Conservation (phyloP, 2,888 invertebrate genomes). For the Chrysodeixis includens region DNA sequence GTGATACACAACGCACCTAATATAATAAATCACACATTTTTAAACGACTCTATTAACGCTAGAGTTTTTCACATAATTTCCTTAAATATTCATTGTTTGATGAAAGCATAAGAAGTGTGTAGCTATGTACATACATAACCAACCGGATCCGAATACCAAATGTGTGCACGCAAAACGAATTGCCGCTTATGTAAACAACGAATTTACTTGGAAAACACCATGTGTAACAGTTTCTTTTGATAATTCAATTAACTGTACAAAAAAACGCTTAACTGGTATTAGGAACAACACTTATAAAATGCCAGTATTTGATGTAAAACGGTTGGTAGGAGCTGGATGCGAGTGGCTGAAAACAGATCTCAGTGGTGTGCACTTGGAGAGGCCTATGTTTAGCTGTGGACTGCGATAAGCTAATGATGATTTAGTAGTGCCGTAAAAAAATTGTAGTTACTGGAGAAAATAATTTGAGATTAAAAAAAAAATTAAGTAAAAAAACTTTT, state of each 20-base stretch:
- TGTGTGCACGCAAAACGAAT: conserved; percentile 40
- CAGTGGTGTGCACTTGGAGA: no score
- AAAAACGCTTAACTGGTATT: no score
- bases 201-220: conserved; percentile 31
- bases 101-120: conserved; percentile 39
- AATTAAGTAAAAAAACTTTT: no score
- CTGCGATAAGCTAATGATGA: no score
- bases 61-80: conserved; percentile 20
- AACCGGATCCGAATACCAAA: conserved; percentile 31
- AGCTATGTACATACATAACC: conserved; percentile 41
- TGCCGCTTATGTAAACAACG: conserved; percentile 20
- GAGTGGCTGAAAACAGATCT: no score
- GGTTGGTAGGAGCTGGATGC: no score
- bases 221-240: background rate
- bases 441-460: no score
- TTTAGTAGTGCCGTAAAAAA: no score
- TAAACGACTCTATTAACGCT: conserved; percentile 32
- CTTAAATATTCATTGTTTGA: conserved; percentile 36
- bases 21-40: conserved; percentile 8
- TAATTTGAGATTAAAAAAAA: no score
- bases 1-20: background rate
- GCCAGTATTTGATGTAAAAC: no score
- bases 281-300: no score
- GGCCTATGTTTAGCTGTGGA: no score
- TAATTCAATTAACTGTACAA: background rate